Conservation (phyloP, 2,888 invertebrate genomes). For the Pocota personata region DNA sequence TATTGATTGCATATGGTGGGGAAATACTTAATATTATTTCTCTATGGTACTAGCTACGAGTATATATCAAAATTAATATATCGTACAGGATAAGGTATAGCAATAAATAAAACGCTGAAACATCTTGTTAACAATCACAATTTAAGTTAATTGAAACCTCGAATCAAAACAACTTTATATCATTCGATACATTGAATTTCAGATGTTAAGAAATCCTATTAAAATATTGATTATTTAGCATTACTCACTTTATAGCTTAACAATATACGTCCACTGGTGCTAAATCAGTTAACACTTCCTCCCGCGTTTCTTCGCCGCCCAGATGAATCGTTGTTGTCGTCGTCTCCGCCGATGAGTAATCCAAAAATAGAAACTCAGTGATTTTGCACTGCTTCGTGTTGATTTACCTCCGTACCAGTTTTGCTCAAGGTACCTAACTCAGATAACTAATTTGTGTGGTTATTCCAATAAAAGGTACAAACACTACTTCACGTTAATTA, state of each 20-base stretch:
- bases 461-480: slow-evolving; percentile 25
- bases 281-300: slow-evolving; percentile 33
- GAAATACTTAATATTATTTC: too few species aligned
- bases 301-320: slow-evolving; percentile 25
- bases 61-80: too few species aligned
- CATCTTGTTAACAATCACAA: too few species aligned
- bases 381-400: slow-evolving; percentile 1
- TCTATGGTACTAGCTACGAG: too few species aligned
- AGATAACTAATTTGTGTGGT: slow-evolving; percentile 12
- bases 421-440: slow-evolving; percentile 14
- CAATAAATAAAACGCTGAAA: too few species aligned
- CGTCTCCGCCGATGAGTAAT: slow-evolving; percentile 59
- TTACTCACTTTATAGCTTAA: slow-evolving; percentile 38
- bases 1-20: too few species aligned
- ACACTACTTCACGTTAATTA: slow-evolving; percentile 11
- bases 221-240: slow-evolving; percentile 3
- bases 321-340: slow-evolving; percentile 49
- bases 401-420: not conserved
- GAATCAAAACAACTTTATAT: not conserved
- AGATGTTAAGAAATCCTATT: not conserved
- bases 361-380: slow-evolving; percentile 46
- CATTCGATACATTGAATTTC: not conserved
- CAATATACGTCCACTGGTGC: not conserved
- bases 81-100: too few species aligned
- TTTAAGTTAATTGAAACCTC: too few species aligned